Evolutionary conservation across 2,888 invertebrate species (phyloP), one percentile per base, ranked within the genome.

Genomic region (Melikaiella ostensackeni): DNA sequence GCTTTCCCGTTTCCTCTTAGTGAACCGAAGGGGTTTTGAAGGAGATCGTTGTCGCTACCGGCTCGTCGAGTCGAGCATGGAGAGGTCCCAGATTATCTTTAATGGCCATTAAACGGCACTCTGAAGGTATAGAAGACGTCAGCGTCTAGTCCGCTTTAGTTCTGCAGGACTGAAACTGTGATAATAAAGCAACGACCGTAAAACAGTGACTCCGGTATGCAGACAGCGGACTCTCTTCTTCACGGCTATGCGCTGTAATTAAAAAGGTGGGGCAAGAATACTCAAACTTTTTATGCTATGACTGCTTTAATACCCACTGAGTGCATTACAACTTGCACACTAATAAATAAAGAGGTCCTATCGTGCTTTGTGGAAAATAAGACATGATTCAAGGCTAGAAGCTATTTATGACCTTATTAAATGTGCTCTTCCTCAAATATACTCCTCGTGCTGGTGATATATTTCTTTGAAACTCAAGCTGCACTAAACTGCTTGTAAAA

Each of bases 81-180:
- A 77, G 81, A 73, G 74, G 80, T 80, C 82, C 80, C 79, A 83
- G 82, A 83, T 86, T 86, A 86, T 83, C 82, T 82, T 84, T 86
- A 83, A 85, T 84, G 83, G 80, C 79, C 82, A 82, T 86, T 85
- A 83, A 85, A 82, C 82, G 83, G 80, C 74, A 76, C 80, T 81
- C 79, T 27, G 21, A 24, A 46, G 46, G 46, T 66, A 46, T 66
- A 66, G 46, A 66, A 66, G 46, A 66, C 46, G 66, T 66, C 66
- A 66, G 42, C 42, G 66, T 66, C 66, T 66, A 66, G 64, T 64
- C 64, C 16, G 38, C 38, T 64, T 64, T 42, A 64, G 62, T 62
- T 62, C 62, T 62, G 62, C 62, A 62, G 66, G 46, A 66, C 66
- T 66, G 46, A 46, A 46, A 66, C 66, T 66, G 19, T 66, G 19